These are phyloP conservation scores for Cercopithecus mona DNA, from an alignment of 2,113 vertebrate genomes.

Conservation along the genomic window DNA sequence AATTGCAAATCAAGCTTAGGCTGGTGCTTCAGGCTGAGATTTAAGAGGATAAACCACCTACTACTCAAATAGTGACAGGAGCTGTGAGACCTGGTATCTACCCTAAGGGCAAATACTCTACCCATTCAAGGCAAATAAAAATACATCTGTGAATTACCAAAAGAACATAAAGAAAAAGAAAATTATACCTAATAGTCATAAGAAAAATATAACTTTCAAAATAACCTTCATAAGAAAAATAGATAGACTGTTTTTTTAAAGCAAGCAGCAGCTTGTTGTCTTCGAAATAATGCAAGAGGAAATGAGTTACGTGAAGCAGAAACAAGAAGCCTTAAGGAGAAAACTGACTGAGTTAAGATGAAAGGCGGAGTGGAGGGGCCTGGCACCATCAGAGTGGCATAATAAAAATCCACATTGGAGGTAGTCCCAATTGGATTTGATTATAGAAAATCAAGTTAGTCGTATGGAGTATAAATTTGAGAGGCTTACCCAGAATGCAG, in stretches of 20 bases:
- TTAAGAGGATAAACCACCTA: conserved; percentile 62
- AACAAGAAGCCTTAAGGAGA: conserved; percentile 55
- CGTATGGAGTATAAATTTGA: not conserved
- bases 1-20: conserved; percentile 70
- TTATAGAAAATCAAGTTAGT: conserved; percentile 57
- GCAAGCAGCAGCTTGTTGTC: conserved; percentile 67
- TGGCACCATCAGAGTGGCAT: conserved; percentile 43
- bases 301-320: conserved; percentile 64
- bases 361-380: not conserved
- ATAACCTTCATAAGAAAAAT: conserved; percentile 60
- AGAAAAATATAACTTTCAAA: conserved; percentile 36
- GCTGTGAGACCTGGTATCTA: not conserved
- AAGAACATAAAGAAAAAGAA: conserved; percentile 12
- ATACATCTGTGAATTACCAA: conserved; percentile 40
- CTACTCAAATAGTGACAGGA: conserved; percentile 42
- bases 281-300: conserved; percentile 69
- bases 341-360: conserved; percentile 47
- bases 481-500: not conserved
- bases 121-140: conserved; percentile 62
- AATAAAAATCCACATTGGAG: conserved; percentile 68
- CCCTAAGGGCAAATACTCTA: conserved; percentile 41
- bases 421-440: conserved; percentile 48
- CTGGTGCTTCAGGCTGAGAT: conserved; percentile 55
- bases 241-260: not conserved
- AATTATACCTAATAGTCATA: conserved; percentile 49